phyloP scores from a whole-genome alignment of 1,140 invertebrate species.

The Brachionus calyciflorus region DNA sequence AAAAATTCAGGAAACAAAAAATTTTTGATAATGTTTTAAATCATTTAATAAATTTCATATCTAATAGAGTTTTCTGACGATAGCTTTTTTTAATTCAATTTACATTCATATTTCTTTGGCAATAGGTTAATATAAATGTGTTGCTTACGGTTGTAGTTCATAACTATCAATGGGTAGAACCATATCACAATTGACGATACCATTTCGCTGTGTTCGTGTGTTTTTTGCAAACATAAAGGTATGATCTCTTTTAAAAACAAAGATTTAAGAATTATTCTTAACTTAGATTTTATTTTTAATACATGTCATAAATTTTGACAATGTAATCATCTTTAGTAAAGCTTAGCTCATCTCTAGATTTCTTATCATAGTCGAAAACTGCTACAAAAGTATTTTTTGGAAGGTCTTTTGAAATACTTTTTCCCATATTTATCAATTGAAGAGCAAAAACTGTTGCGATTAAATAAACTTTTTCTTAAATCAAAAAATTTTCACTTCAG shows the following conservation, averaged over 20 bases:
- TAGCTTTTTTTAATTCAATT: too few species aligned
- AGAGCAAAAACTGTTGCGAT: too few species aligned
- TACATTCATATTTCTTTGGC: too few species aligned
- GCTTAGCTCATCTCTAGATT: neutral
- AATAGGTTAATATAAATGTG: too few species aligned
- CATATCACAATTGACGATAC: neutral
- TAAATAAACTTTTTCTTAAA: too few species aligned
- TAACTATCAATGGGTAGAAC: constrained; percentile 1
- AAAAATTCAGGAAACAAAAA: too few species aligned
- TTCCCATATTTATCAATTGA: too few species aligned
- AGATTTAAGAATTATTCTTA: neutral
- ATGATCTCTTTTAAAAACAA: neutral
- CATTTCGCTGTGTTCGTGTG: neutral
- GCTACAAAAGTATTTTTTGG: neutral
- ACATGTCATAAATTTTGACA: neutral
- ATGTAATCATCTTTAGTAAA: constrained; percentile 13
- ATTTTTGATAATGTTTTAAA: too few species aligned
- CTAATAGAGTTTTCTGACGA: too few species aligned
- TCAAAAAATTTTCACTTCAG: too few species aligned
- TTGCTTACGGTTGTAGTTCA: constrained; percentile 1
- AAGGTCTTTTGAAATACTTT: constrained; percentile 1
- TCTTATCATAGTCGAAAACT: neutral
- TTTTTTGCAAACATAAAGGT: neutral
- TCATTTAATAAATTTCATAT: too few species aligned
- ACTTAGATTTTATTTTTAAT: neutral